Base-by-base conservation (phyloP, 2,888 invertebrate genomes). In the Coenonympha arcania region DNA sequence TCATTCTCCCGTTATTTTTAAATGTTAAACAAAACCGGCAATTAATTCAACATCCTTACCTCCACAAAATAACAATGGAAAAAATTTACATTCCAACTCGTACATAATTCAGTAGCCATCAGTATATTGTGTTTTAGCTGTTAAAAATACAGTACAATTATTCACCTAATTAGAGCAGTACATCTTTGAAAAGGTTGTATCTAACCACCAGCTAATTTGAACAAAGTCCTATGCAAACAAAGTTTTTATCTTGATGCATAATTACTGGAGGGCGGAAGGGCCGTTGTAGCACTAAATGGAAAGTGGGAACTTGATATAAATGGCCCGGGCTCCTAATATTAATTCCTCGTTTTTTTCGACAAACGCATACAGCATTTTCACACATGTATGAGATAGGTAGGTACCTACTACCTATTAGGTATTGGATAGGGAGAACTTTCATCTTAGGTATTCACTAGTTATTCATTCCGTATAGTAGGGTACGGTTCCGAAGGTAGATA, bases 271-370 rank as follows among this genome's bases (percentile, higher is more conserved):
- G 73, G 70, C 73, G 66, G 66, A 64, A 69, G 68, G 68, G 68
- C 65, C 68, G 69, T 64, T 67, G 66, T 64, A 64, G 62, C 65
- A 75, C 74, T 76, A 79, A 79, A 75, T 76, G 75, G 70, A 67
- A 75, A 75, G 71, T 70, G 68, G 70, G 68, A 73, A 71, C 70
- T 69, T 63, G 63, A 66, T 71, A 76, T 73, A 77, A 79, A 82
- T 77, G 69, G 69, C 65, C 60, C 62, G 60, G 64, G 73, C 70
- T 70, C 71, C 70, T 64, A 65, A 73, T 79, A 80, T 82, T 81
- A 82, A 81, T 79, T 76, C 73, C 79, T 80, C 79, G 78, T 80
- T 81, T 78, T 76, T n/a, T 79, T 70, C 64, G 71, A 69, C 66
- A 66, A 62, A 62, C 61, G n/a, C 63, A 66, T 67, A 69, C 63